Evolutionary conservation across 2,797 vertebrate genomes (phyloP), one percentile per base, ranked within the genome.

Genomic region (Hipposideros larvatus): DNA sequence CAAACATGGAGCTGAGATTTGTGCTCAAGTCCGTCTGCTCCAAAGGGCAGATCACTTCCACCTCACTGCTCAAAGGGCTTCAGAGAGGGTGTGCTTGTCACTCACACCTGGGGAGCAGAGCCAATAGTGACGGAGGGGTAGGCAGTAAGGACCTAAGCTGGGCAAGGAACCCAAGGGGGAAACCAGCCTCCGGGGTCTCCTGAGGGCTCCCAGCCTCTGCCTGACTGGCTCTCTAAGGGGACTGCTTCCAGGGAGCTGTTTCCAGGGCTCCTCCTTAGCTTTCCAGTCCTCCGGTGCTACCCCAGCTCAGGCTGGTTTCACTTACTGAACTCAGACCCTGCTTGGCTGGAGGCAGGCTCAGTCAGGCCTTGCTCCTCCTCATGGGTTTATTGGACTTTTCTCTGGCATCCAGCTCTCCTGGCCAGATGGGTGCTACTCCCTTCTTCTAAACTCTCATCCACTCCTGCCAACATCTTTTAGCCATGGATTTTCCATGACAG

Each of bases 401-500:
- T 51, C 57, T 16, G 57, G 59, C 48, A 71, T 84, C 66, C 48
- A 41, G 5, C 41, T 51, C 16, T 51, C 59, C 90, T 15, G 8
- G 46, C 26, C 22, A 19, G n/a, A 61, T 0, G 0, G 18, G 21
- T 10, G 57, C 68, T 59, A 82, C 7, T 14, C 68, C 65, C 41
- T 66, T 74, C 57, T 68, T 66, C 71, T 61, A 63, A 83, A 61
- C 18, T 26, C 86, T 90, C 31, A 31, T 24, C 31, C 34, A 59
- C 92, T 91, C 41, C 55, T 70, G 93, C 93, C 86, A 78, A 71
- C 15, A 80, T 18, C 78, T 26, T 80, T 87, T 57, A 77, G 65
- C 51, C 48, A 80, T 41, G 31, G 59, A 70, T 66, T 96, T 93
- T 83, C 63, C 28, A 19, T 11, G 75, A 53, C 13, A 71, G 68